Percentiles rank a stretch among this genome's conserved stretches.
These are phyloP conservation scores for Kryptopterus vitreolus DNA, from an alignment of 2,797 vertebrate species.

Conservation along the genomic window DNA sequence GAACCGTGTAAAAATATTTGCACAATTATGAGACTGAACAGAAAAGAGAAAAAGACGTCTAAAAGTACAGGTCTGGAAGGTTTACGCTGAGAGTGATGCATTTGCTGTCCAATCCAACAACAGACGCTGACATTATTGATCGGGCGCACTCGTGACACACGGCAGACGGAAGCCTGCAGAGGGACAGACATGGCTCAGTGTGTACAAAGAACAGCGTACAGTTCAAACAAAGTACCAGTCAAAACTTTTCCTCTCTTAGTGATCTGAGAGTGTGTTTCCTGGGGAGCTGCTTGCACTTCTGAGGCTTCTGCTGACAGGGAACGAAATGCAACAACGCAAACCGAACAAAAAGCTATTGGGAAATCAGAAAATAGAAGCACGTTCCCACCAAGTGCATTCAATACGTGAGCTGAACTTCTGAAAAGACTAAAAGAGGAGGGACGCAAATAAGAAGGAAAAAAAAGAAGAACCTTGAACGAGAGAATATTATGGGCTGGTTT, in stretches of 20 bases:
- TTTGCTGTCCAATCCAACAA: conserved; percentile 12
- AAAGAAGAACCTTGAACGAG: conserved; percentile 11
- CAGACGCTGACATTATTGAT: conserved; percentile 13
- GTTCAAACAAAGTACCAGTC: conserved; percentile 46
- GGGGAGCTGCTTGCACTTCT: conserved; percentile 40
- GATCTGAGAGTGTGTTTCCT: conserved; percentile 36
- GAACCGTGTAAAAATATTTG: neutral
- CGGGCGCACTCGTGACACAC: neutral
- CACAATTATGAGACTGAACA: neutral
- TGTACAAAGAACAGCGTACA: conserved; percentile 25
- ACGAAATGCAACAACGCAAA: conserved; percentile 48
- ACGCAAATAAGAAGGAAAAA: neutral
- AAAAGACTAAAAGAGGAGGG: conserved; percentile 26
- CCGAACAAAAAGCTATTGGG: conserved; percentile 51
- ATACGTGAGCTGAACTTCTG: conserved; percentile 46
- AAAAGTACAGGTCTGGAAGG: neutral
- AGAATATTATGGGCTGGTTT: conserved; percentile 21
- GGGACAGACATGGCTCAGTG: conserved; percentile 25
- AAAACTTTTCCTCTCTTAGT: conserved; percentile 41
- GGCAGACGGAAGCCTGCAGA: conserved; percentile 28
- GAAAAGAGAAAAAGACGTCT: neutral
- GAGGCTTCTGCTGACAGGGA: conserved; percentile 42
- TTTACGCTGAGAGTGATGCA: neutral
- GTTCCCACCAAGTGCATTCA: conserved; percentile 37
- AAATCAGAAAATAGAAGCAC: conserved; percentile 53